phyloP scores from a whole-genome alignment of 1,140 invertebrate species.

The Conopomorpha cramerella region DNA sequence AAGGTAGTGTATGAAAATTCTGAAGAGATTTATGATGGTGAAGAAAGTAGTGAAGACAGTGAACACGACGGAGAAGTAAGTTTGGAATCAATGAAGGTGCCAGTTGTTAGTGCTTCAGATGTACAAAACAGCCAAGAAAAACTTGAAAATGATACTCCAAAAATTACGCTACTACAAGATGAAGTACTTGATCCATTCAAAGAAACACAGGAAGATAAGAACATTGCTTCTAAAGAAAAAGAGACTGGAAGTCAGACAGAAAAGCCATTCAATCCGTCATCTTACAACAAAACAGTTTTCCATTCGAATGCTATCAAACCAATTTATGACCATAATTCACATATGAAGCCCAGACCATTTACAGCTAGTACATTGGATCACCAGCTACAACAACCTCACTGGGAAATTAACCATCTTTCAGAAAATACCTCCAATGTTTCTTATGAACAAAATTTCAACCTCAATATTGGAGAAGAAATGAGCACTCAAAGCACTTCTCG shows the following conservation, averaged over 20 bases:
- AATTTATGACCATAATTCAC: slow-evolving; percentile 19
- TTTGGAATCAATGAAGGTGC: slow-evolving; percentile 50
- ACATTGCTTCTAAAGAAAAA: slow-evolving; percentile 12
- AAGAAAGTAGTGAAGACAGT: slow-evolving; percentile 13
- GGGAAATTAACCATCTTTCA: slow-evolving; percentile 50
- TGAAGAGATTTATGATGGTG: slow-evolving; percentile 49
- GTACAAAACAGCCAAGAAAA: slow-evolving; percentile 8
- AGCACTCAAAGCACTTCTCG: slow-evolving; percentile 5
- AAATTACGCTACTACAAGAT: slow-evolving; percentile 15
- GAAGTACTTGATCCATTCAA: slow-evolving; percentile 20
- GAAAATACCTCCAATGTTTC: slow-evolving; percentile 41
- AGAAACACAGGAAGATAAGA: slow-evolving; percentile 9
- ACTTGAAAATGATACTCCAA: slow-evolving; percentile 19
- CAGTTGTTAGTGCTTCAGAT: slow-evolving; percentile 30
- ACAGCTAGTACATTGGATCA: slow-evolving; percentile 35
- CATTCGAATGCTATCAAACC: slow-evolving; percentile 38
- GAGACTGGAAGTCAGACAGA: slow-evolving; percentile 53
- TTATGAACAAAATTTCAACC: slow-evolving; percentile 40
- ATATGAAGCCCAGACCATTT: slow-evolving; percentile 49
- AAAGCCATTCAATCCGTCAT: slow-evolving; percentile 36
- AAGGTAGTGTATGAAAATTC: slow-evolving; percentile 46
- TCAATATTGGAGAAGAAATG: slow-evolving; percentile 51
- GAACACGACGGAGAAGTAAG: slow-evolving; percentile 47
- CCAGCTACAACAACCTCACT: slow-evolving; percentile 48
- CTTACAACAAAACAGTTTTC: slow-evolving; percentile 26